Base-by-base conservation (phyloP, 2,113 vertebrate species). In the Neolamprologus longior region DNA sequence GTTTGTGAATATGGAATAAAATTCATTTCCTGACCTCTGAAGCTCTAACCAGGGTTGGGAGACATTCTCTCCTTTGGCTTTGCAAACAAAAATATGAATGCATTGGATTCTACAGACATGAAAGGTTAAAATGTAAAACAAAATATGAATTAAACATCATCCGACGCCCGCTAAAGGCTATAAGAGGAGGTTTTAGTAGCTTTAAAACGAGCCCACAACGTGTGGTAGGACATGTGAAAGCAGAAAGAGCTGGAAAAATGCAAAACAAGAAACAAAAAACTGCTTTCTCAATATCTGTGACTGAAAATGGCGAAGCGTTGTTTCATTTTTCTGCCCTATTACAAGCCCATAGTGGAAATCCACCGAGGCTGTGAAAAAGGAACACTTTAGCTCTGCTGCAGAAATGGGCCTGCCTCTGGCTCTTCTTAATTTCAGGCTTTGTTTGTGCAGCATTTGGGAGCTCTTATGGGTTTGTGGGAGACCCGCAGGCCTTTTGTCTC, bases 341-440 rank as follows among this genome's bases (percentile, higher is more conserved):
- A 90, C 85, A 90, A 91, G 83, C 80, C 85, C 55, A 81, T 84
- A 73, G 53, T 45, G 80, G 80, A 93, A 95, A 89, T 95, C 90
- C 94, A 88, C 85, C 6, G 88, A 94, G 92, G 89, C 92, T 89
- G 88, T 91, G 89, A 87, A 94, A 91, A 92, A 92, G 92, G 93
- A 95, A 93, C 94, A 89, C 92, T 95, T 93, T 90, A 94, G 92
- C 90, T 94, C 61, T 90, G 91, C 88, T 92, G 91, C 92, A 90
- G 92, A 91, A 94, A 89, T 73, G 83, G 90, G 89, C 92, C 91
- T 85, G 95, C 96, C 94, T 93, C 91, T 84, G 92, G 96, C 95
- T 92, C 92, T 89, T 92, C 94, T 93, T 95, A 95, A 96, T 96
- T 96, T 93, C 93, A 94, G 94, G 92, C 94, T 96, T 96, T 97